These are phyloP conservation scores for Aldabrachelys gigantea DNA, from an alignment of 2,113 vertebrate genomes.

Conservation along the genomic window DNA sequence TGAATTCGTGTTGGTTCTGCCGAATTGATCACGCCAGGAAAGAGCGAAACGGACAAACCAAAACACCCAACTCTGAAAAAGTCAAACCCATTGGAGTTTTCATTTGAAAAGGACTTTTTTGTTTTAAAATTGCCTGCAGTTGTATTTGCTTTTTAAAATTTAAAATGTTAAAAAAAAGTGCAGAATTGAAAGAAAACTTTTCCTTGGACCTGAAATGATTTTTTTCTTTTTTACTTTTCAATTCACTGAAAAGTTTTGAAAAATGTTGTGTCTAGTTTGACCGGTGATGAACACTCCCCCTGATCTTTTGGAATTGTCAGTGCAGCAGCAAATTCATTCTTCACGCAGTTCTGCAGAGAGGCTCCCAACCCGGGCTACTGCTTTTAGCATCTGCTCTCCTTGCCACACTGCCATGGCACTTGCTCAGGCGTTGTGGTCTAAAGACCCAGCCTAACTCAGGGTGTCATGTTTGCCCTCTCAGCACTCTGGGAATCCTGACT, in stretches of 20 bases:
- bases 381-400: not conserved
- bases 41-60: not conserved
- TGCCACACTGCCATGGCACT: not conserved
- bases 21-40: not conserved
- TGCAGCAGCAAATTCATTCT: not conserved
- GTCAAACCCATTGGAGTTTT: not conserved
- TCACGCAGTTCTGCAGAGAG: not conserved
- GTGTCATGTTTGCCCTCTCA: not conserved
- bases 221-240: not conserved
- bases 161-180: not conserved
- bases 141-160: not conserved
- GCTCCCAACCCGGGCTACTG: not conserved
- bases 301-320: not conserved
- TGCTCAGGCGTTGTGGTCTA: not conserved
- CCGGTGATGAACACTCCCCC: too few relatives aligned
- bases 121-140: not conserved
- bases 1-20: not conserved
- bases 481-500: not conserved
- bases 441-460: not conserved
- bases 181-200: not conserved
- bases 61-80: not conserved
- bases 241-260: not conserved
- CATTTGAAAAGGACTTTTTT: not conserved
- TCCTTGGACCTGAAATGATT: not conserved
- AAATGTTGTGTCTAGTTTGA: not conserved